A percentile compares a stretch with the other conserved stretches of the same genome.
phyloP scores from a whole-genome alignment of 2,888 invertebrate species.

The Dromius quadrimaculatus region DNA sequence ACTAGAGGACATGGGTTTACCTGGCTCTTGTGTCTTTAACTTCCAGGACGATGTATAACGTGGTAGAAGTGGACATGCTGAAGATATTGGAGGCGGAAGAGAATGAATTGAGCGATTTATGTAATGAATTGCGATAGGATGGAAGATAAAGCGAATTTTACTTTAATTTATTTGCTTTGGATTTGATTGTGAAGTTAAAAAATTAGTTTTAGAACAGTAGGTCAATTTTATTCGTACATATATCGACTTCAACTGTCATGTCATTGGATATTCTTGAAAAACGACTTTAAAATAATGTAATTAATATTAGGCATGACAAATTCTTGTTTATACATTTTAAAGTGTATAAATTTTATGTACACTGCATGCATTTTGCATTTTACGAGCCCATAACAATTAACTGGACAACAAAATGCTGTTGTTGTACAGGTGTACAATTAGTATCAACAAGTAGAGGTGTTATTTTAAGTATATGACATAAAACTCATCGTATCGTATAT shows the following conservation, averaged over 20 bases:
- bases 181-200: too few relatives aligned
- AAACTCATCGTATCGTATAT: conserved; percentile 18
- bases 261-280: too few relatives aligned
- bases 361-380: conserved; percentile 2
- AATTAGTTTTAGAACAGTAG: too few relatives aligned
- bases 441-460: conserved; percentile 21
- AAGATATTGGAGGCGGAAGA: not conserved
- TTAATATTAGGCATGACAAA: too few relatives aligned
- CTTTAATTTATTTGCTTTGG: not conserved
- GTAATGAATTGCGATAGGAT: not conserved
- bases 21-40: not conserved
- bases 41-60: not conserved
- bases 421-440: conserved; percentile 7
- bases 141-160: conserved; percentile 8
- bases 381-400: not conserved
- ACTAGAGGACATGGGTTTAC: conserved; percentile 29
- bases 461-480: conserved; percentile 23
- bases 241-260: too few relatives aligned
- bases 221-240: too few relatives aligned
- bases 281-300: too few relatives aligned
- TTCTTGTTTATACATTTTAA: too few relatives aligned
- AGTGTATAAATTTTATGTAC: too few relatives aligned
- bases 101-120: conserved; percentile 12
- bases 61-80: not conserved
- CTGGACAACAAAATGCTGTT: not conserved